A percentile compares a stretch with the other conserved stretches of the same genome.
Evolutionary conservation across 1,140 invertebrate species (phyloP).

Genomic region (Riptortus pedestris): DNA sequence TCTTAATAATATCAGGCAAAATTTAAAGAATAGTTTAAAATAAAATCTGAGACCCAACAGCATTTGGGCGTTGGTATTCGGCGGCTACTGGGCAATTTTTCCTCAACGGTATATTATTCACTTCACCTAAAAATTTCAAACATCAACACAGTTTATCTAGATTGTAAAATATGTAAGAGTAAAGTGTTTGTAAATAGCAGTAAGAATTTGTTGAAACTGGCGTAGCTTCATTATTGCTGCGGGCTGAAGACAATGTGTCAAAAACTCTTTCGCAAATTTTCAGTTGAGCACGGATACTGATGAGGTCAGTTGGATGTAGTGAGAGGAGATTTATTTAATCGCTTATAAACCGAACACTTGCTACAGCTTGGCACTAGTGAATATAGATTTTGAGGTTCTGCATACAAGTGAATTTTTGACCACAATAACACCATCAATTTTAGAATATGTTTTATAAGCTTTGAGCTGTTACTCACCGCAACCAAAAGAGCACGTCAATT

Average conservation of each 20-base stretch:
- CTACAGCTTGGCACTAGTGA: conserved; percentile 23
- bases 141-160: conserved; percentile 5
- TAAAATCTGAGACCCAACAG: too few species aligned
- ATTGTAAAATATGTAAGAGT: conserved; percentile 10
- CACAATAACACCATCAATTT: too few species aligned
- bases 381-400: background rate
- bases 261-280: conserved; percentile 30
- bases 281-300: conserved; percentile 79
- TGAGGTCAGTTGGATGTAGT: conserved; percentile 53
- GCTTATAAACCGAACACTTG: conserved; percentile 18
- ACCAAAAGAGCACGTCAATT: too few species aligned
- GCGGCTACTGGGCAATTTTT: too few species aligned
- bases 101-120: too few species aligned
- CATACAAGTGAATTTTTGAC: too few species aligned
- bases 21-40: too few species aligned
- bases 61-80: too few species aligned
- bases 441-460: too few species aligned
- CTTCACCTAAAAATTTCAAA: too few species aligned
- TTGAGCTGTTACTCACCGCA: too few species aligned
- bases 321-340: conserved; percentile 16
- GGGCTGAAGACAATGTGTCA: conserved; percentile 13
- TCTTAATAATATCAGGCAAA: too few species aligned
- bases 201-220: conserved; percentile 23
- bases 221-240: conserved; percentile 30
- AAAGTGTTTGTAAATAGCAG: conserved; percentile 12